These are phyloP conservation scores for Rhagoletis pomonella DNA, from an alignment of 1,140 invertebrate species.

Conservation along the genomic window DNA sequence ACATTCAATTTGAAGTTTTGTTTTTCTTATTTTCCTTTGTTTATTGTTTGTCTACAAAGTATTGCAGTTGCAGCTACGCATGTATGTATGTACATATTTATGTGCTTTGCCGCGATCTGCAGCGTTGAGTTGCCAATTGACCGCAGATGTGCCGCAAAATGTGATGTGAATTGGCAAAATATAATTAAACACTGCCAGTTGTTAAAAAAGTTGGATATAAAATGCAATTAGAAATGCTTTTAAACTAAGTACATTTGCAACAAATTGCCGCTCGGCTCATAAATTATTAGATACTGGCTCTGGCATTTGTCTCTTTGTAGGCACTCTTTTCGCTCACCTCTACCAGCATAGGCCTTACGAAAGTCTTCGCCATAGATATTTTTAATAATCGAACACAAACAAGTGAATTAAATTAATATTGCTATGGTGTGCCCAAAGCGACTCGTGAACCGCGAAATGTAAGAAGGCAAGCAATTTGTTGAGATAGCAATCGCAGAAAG, in stretches of 20 bases:
- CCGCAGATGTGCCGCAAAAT: slow-evolving; percentile 10
- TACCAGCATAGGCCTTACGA: background rate
- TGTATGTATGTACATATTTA: background rate
- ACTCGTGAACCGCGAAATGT: background rate
- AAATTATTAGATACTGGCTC: background rate
- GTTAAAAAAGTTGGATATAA: background rate
- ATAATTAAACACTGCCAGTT: background rate
- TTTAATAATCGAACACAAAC: background rate
- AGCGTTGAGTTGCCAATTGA: background rate
- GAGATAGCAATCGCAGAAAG: background rate
- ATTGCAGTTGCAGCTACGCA: background rate
- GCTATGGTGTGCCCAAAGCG: background rate
- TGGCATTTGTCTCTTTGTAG: background rate
- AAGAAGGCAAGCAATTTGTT: background rate
- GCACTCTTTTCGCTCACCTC: too few relatives aligned
- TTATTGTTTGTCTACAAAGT: background rate
- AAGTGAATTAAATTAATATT: slow-evolving; percentile 1
- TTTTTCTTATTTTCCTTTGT: background rate
- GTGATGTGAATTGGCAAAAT: background rate
- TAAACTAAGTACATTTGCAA: background rate
- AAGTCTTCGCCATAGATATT: background rate
- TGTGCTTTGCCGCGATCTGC: background rate
- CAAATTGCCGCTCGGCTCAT: background rate
- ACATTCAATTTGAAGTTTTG: too few relatives aligned
- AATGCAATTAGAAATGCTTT: too few relatives aligned